A percentile compares a stretch with the other conserved stretches of the same genome.
Conservation (phyloP, 1,140 invertebrate species). For the Brachionus calyciflorus region DNA sequence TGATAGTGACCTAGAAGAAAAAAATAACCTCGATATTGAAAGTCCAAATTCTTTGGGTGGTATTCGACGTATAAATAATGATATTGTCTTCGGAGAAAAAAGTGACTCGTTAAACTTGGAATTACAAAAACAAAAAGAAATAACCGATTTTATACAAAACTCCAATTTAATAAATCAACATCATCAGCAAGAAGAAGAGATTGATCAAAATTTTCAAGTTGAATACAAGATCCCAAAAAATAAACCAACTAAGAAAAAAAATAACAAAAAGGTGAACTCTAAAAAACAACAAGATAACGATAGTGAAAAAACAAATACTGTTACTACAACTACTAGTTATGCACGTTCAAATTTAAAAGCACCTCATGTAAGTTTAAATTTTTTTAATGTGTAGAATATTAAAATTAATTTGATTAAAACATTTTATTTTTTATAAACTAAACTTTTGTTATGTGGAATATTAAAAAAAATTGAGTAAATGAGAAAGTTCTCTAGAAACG, state of each 20-base stretch:
- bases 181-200: not conserved
- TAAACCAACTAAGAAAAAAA: not conserved
- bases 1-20: slow-evolving; percentile 15
- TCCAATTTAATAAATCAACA: not conserved
- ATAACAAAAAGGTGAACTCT: not conserved
- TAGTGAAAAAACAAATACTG: not conserved
- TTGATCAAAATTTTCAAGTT: not conserved
- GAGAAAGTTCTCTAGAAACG: no score
- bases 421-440: no score
- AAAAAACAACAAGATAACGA: not conserved
- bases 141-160: slow-evolving; percentile 9
- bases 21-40: slow-evolving; percentile 16
- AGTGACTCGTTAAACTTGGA: not conserved
- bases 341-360: slow-evolving; percentile 57
- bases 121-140: slow-evolving; percentile 17
- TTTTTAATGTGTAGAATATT: not conserved
- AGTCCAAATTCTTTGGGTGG: slow-evolving; percentile 12
- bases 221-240: not conserved
- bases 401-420: no score
- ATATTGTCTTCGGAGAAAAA: not conserved
- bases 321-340: slow-evolving; percentile 8
- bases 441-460: no score
- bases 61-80: not conserved
- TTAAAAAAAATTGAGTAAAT: no score
- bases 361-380: slow-evolving; percentile 55